A percentile compares a stretch with the other conserved stretches of the same genome.
Conservation (phyloP, 2,797 vertebrate genomes). For the Sebastes melanostomus region DNA sequence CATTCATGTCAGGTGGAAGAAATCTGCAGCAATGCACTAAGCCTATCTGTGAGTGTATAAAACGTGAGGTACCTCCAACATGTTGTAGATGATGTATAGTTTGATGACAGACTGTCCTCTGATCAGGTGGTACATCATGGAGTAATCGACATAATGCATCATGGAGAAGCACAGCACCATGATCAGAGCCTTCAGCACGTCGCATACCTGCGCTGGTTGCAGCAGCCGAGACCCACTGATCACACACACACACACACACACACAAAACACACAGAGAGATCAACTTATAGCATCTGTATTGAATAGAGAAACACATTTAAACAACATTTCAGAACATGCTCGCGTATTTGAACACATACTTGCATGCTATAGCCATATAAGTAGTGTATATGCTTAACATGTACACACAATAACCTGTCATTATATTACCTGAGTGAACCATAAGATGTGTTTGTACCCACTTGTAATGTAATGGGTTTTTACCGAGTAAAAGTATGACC, state of each 20-base stretch:
- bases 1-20: not conserved
- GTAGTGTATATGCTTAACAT: slow-evolving; percentile 1
- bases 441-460: not conserved
- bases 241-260: slow-evolving; percentile 37
- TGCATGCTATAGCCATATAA: slow-evolving; percentile 33
- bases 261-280: slow-evolving; percentile 21
- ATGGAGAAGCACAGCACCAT: slow-evolving; percentile 95
- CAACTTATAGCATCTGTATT: not conserved
- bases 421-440: not conserved
- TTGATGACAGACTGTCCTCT: slow-evolving; percentile 99
- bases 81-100: slow-evolving; percentile 99
- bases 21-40: not conserved
- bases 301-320: not conserved
- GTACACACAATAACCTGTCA: slow-evolving; percentile 3
- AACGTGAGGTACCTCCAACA: slow-evolving; percentile 90
- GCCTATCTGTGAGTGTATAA: not conserved
- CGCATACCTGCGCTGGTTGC: slow-evolving; percentile 97
- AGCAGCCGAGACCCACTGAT: slow-evolving; percentile 91
- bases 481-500: not conserved
- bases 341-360: slow-evolving; percentile 1
- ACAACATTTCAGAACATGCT: not conserved
- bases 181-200: slow-evolving; percentile 94
- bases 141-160: slow-evolving; percentile 99
- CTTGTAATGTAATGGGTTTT: not conserved
- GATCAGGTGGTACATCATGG: slow-evolving; percentile 99